A percentile compares a stretch with the other conserved stretches of the same genome.
Conservation (phyloP, 2,888 invertebrate species). For the Ichneumon xanthorius region DNA sequence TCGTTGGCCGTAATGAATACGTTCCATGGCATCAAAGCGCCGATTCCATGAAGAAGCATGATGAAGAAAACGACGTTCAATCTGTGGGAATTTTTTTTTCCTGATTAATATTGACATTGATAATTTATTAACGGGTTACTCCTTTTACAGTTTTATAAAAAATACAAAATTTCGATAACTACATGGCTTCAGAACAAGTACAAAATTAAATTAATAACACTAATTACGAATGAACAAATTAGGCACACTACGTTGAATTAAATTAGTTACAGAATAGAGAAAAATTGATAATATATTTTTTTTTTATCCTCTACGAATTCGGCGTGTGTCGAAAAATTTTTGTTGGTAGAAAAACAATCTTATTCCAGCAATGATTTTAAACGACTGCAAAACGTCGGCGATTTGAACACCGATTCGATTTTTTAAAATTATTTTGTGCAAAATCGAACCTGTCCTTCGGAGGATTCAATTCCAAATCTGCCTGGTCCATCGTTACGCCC, state of each 20-base stretch:
- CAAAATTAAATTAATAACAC: too few species aligned
- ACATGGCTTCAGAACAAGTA: neutral
- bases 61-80: conserved; percentile 94
- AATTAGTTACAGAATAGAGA: too few species aligned
- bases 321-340: neutral
- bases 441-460: conserved; percentile 89
- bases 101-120: neutral
- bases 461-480: conserved; percentile 90
- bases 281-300: too few species aligned
- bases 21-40: conserved; percentile 98
- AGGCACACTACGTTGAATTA: too few species aligned
- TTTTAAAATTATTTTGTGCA: neutral
- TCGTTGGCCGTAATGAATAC: conserved; percentile 98
- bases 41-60: conserved; percentile 96
- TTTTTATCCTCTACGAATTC: too few species aligned
- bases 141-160: too few species aligned
- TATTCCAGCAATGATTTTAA: too few species aligned
- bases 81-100: conserved; percentile 78
- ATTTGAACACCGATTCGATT: neutral
- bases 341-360: neutral
- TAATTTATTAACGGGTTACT: too few species aligned
- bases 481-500: conserved; percentile 89
- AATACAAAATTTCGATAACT: too few species aligned
- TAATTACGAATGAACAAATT: too few species aligned
- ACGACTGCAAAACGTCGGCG: neutral